phyloP scores from a whole-genome alignment of 2,797 vertebrate genomes.

The Cryptoblepharus egeriae region DNA sequence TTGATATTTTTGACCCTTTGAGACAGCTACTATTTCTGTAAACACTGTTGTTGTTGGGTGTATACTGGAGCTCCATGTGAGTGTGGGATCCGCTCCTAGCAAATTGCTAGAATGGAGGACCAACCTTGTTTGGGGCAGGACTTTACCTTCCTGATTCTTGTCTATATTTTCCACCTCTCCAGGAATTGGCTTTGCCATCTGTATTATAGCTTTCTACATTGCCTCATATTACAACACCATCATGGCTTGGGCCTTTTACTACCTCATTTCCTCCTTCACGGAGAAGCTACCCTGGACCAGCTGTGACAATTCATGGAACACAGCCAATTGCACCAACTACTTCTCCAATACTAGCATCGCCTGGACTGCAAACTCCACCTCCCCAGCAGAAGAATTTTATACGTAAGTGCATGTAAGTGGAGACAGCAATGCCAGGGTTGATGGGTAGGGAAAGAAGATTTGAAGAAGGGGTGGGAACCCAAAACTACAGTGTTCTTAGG shows the following conservation, averaged over 20 bases:
- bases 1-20: neutral
- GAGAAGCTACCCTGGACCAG: constrained; percentile 91
- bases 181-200: constrained; percentile 98
- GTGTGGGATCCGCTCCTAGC: neutral
- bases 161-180: constrained; percentile 9
- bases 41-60: neutral
- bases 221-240: constrained; percentile 99
- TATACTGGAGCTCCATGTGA: neutral
- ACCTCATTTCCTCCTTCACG: constrained; percentile 93
- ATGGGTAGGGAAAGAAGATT: fast-evolving
- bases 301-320: constrained; percentile 95
- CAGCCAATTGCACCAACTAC: constrained; percentile 90
- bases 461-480: neutral
- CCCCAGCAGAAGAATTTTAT: constrained; percentile 98
- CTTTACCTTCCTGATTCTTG: neutral
- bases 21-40: neutral
- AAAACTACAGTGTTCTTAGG: neutral
- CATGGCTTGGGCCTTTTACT: constrained; percentile 99
- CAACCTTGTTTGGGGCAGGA: too few relatives aligned
- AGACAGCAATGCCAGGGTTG: constrained; percentile 36
- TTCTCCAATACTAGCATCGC: constrained; percentile 86
- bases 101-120: neutral
- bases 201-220: constrained; percentile 93
- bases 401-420: constrained; percentile 93
- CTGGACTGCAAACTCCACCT: constrained; percentile 89